Percentiles rank a stretch among this genome's conserved stretches.
phyloP scores from a whole-genome alignment of 1,140 invertebrate genomes.

The Drosophila simulans region DNA sequence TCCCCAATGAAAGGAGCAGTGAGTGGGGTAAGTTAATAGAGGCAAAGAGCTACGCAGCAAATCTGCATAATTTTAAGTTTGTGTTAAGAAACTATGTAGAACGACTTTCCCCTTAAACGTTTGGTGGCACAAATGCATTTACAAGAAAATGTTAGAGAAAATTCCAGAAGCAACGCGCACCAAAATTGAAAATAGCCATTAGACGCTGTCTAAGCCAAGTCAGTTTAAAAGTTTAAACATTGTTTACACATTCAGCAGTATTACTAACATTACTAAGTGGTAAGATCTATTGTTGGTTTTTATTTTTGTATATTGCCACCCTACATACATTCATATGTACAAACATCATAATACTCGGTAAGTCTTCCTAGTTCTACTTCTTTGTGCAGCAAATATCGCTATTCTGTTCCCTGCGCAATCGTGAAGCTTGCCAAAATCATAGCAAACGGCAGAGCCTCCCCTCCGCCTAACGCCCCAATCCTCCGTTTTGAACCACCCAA shows the following conservation, averaged over 20 bases:
- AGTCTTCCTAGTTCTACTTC: neutral
- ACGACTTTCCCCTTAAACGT: neutral
- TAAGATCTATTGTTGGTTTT: too few species aligned
- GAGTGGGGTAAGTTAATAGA: neutral
- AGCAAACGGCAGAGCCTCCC: constrained; percentile 23
- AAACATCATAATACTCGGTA: neutral
- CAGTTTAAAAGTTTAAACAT: too few species aligned
- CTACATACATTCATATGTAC: too few species aligned
- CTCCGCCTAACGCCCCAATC: constrained; percentile 1
- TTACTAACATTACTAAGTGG: too few species aligned
- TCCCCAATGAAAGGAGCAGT: neutral
- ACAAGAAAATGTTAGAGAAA: neutral
- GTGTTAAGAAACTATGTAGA: neutral
- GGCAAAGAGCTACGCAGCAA: neutral
- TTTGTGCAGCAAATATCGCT: constrained; percentile 1
- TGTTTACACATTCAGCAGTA: too few species aligned
- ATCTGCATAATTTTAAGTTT: constrained; percentile 3
- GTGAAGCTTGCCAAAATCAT: constrained; percentile 44
- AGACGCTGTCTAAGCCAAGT: too few species aligned
- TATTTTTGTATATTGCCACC: too few species aligned
- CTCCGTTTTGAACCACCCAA: constrained; percentile 17
- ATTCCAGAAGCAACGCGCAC: too few species aligned
- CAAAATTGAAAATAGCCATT: too few species aligned
- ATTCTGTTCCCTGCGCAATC: constrained; percentile 24
- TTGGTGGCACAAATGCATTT: neutral